A percentile compares a stretch with the other conserved stretches of the same genome.
Conservation (phyloP, 92 coral and sea anemone species). For the Palythoa grandis region DNA sequence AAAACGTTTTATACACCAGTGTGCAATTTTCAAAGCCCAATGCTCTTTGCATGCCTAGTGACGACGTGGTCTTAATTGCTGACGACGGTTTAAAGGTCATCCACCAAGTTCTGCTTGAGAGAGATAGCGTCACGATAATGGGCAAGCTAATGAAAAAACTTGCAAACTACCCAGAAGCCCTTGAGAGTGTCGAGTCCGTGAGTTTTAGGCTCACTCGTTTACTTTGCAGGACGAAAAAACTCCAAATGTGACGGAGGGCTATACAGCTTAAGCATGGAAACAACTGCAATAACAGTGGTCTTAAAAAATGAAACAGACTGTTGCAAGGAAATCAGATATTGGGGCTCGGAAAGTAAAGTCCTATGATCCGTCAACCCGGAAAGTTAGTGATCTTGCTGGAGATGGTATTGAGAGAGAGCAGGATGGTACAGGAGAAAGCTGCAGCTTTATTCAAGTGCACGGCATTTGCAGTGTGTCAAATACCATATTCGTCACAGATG, state of each 20-base stretch:
- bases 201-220: too few relatives aligned
- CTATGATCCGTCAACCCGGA: neutral
- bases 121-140: conserved; percentile 39
- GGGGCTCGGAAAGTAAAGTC: neutral
- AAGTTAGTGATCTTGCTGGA: conserved; percentile 9
- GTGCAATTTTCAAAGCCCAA: too few relatives aligned
- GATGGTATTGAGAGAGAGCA: neutral
- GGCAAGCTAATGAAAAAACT: conserved; percentile 7
- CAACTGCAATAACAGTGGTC: neutral
- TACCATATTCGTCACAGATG: conserved; percentile 16
- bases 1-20: too few relatives aligned
- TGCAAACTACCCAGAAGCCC: too few relatives aligned
- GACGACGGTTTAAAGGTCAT: conserved; percentile 12
- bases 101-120: conserved; percentile 16
- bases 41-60: conserved; percentile 51
- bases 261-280: conserved; percentile 49
- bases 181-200: too few relatives aligned
- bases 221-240: too few relatives aligned
- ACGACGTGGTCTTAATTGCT: conserved; percentile 12
- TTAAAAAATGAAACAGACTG: conserved; percentile 25
- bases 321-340: conserved; percentile 41
- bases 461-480: conserved; percentile 25
- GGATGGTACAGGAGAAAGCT: conserved; percentile 14
- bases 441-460: conserved; percentile 29
- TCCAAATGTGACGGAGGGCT: conserved; percentile 54